phyloP scores from a whole-genome alignment of 2,113 vertebrate genomes.

The Oreochromis niloticus region DNA sequence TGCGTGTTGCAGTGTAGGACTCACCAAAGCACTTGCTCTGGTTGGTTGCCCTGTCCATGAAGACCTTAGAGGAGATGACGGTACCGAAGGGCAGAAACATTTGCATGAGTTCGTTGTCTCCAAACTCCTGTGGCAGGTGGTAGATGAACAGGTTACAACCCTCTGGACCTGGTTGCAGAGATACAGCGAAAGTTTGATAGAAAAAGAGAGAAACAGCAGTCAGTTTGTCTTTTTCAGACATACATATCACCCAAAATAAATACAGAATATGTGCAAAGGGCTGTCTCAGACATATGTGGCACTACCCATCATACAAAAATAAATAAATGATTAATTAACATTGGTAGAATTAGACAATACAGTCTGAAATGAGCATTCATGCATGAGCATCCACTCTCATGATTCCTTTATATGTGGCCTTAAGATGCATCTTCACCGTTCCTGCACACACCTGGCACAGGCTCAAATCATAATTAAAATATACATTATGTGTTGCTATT shows the following conservation, averaged over 20 bases:
- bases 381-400: not conserved
- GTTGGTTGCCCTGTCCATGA: conserved; percentile 99
- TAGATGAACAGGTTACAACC: conserved; percentile 99
- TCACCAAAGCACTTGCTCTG: conserved; percentile 99
- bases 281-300: conserved; percentile 2
- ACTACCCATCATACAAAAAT: not conserved
- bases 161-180: conserved; percentile 84
- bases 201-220: not conserved
- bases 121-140: conserved; percentile 99
- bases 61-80: conserved; percentile 98
- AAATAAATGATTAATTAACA: not conserved
- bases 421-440: not conserved
- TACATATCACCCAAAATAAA: not conserved
- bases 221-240: conserved; percentile 1
- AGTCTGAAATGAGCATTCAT: not conserved
- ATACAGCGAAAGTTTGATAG: not conserved
- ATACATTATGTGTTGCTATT: not conserved
- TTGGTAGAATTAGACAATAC: not conserved
- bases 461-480: not conserved
- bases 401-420: not conserved
- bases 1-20: conserved; percentile 7
- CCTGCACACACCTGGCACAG: not conserved
- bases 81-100: conserved; percentile 98
- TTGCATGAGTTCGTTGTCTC: conserved; percentile 97
- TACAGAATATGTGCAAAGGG: conserved; percentile 1